Percentiles rank a stretch among this genome's conserved stretches.
Evolutionary conservation across 2,113 vertebrate species (phyloP).

Genomic region (Lampris megalopsis): DNA sequence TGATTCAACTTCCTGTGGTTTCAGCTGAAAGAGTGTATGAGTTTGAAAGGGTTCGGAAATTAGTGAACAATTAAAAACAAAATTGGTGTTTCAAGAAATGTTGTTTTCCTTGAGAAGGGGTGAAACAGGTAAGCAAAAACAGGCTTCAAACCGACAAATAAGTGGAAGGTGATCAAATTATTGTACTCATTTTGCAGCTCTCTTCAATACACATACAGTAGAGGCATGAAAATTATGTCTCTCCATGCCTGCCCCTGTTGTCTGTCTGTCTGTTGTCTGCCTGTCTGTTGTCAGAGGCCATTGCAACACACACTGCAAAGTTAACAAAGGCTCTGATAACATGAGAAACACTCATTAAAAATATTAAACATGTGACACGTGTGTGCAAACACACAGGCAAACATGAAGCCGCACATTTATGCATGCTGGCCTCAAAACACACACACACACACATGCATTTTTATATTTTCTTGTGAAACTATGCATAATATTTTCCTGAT

Average conservation of each 20-base stretch:
- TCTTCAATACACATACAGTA: neutral
- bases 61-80: no score
- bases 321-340: conserved; percentile 53
- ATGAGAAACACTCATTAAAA: neutral
- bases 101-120: no score
- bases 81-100: no score
- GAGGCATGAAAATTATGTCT: conserved; percentile 14
- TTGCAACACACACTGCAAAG: conserved; percentile 47
- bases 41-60: neutral
- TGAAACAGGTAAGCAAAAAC: no score
- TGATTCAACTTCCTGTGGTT: no score
- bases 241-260: neutral
- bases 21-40: no score
- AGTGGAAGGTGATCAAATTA: neutral
- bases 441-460: neutral
- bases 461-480: conserved; percentile 22
- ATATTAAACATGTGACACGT: neutral
- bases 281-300: conserved; percentile 28
- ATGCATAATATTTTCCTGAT: neutral
- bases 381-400: neutral
- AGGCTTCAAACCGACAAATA: no score
- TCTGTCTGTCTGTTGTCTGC: conserved; percentile 29
- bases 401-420: no score
- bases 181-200: neutral
- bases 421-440: neutral